phyloP scores from a whole-genome alignment of 2,888 invertebrate genomes.

The Eupithecia subumbrata region DNA sequence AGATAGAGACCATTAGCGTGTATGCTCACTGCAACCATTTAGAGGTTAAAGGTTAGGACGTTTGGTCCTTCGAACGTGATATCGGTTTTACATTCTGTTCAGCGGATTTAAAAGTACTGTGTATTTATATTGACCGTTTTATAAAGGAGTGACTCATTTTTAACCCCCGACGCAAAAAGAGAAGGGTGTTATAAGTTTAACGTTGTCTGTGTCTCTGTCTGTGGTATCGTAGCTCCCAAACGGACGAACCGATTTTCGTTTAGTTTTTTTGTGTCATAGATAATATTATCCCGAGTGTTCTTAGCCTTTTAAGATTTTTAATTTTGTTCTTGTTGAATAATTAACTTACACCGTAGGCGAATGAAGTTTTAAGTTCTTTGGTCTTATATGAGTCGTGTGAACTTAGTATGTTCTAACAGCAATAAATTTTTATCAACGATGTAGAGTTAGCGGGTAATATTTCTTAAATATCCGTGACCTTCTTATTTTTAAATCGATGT shows the following conservation, averaged over 20 bases:
- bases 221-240: too few relatives aligned
- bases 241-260: too few relatives aligned
- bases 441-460: too few relatives aligned
- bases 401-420: background rate
- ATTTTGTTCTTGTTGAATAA: too few relatives aligned
- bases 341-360: background rate
- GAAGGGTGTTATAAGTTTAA: too few relatives aligned
- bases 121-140: background rate
- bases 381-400: background rate
- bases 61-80: slow-evolving; percentile 26
- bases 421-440: background rate
- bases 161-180: too few relatives aligned
- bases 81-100: slow-evolving; percentile 16
- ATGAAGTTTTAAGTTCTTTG: background rate
- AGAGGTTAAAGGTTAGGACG: slow-evolving; percentile 29
- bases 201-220: too few relatives aligned
- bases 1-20: slow-evolving; percentile 27
- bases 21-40: slow-evolving; percentile 19
- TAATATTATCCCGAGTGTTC: too few relatives aligned
- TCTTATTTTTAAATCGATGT: too few relatives aligned
- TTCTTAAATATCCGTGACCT: too few relatives aligned
- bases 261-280: too few relatives aligned
- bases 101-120: slow-evolving; percentile 9
- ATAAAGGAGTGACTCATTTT: background rate
- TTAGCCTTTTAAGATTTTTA: too few relatives aligned